Evolutionary conservation across 2,113 vertebrate genomes (phyloP).

Genomic region (Oostethus manadensis): DNA sequence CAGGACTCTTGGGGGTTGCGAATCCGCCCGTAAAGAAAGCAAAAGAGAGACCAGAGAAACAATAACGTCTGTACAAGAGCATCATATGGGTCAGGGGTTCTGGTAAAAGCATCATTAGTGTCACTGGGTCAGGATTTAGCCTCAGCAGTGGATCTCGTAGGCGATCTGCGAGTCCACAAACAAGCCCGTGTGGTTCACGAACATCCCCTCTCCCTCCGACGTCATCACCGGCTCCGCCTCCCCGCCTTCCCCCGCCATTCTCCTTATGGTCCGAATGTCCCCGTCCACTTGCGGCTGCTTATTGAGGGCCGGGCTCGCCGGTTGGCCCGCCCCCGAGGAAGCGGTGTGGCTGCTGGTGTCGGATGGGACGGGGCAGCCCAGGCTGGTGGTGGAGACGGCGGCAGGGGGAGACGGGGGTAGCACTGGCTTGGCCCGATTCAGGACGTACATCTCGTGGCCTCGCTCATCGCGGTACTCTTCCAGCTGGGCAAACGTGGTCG

Average conservation of each 20-base stretch:
- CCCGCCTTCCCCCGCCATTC: conserved; percentile 67
- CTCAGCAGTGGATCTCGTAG: conserved; percentile 85
- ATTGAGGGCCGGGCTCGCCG: conserved; percentile 39
- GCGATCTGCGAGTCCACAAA: conserved; percentile 80
- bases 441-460: conserved; percentile 87
- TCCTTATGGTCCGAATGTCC: conserved; percentile 60
- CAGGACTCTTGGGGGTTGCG: no score
- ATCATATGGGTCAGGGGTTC: no score
- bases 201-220: conserved; percentile 70
- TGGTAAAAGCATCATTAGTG: no score
- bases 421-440: conserved; percentile 81
- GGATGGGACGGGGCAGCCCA: conserved; percentile 47
- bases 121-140: not conserved
- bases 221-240: conserved; percentile 64
- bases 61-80: no score
- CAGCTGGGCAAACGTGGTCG: conserved; percentile 85
- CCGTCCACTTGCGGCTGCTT: conserved; percentile 49
- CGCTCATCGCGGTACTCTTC: conserved; percentile 84
- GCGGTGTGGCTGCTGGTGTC: conserved; percentile 52
- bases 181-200: conserved; percentile 72
- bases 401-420: conserved; percentile 58
- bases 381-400: conserved; percentile 44
- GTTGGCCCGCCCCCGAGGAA: conserved; percentile 33
- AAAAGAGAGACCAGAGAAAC: no score
- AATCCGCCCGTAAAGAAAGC: no score